Evolutionary conservation across 2,113 vertebrate genomes (phyloP).

Genomic region (Sphyrna mokarran): DNA sequence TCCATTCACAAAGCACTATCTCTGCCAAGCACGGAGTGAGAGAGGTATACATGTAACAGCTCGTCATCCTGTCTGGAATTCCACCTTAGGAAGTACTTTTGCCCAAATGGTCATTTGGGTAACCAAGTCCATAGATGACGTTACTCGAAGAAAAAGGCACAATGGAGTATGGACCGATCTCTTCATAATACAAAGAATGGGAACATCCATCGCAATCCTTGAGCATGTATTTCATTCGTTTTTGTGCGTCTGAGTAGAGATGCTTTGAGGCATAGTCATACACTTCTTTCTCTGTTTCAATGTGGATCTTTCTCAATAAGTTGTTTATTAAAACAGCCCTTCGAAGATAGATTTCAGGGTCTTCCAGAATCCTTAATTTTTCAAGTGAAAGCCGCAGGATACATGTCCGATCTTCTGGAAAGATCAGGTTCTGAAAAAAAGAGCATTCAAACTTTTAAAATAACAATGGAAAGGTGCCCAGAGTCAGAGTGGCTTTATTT

Average conservation of each 20-base stretch:
- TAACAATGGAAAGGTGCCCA: not conserved
- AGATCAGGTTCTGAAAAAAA: conserved; percentile 78
- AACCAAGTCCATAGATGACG: conserved; percentile 74
- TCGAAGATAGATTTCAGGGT: conserved; percentile 86
- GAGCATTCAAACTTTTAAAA: not conserved
- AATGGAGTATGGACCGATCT: conserved; percentile 78
- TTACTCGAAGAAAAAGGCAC: conserved; percentile 74
- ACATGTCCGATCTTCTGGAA: conserved; percentile 88
- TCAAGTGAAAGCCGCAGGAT: conserved; percentile 92
- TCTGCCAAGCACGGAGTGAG: not conserved
- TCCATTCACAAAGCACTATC: not conserved
- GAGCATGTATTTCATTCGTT: conserved; percentile 85
- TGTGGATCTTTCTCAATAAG: conserved; percentile 92
- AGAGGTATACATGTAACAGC: not conserved
- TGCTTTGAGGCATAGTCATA: conserved; percentile 59
- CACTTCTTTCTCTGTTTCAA: conserved; percentile 73
- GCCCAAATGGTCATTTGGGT: conserved; percentile 64
- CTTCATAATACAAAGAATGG: conserved; percentile 71
- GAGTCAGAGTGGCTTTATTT: not conserved
- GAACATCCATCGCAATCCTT: conserved; percentile 71
- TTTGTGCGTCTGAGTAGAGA: conserved; percentile 62
- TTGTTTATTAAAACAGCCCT: conserved; percentile 98
- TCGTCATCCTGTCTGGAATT: not conserved
- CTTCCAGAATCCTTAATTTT: conserved; percentile 92
- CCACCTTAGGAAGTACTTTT: conserved; percentile 54